Percentiles rank a stretch among this genome's conserved stretches.
phyloP scores from a whole-genome alignment of 2,888 invertebrate species.

The Crepidodera aurea region DNA sequence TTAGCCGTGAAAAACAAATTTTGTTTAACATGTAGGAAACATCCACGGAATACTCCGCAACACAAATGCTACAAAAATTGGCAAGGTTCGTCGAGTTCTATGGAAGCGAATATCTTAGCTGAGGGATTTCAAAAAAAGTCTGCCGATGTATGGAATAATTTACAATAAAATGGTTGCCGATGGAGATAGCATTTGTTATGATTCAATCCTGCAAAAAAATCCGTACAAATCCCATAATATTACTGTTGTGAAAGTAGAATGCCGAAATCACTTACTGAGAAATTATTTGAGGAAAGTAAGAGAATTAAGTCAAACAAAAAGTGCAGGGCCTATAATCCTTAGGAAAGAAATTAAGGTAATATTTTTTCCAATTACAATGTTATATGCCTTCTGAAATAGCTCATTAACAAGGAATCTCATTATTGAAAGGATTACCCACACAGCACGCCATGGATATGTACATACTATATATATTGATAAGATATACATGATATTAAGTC shows the following conservation, averaged over 20 bases:
- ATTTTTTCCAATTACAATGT: no score
- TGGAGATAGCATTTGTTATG: conserved; percentile 7
- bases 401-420: no score
- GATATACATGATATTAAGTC: no score
- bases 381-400: not conserved
- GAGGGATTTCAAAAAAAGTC: conserved; percentile 8
- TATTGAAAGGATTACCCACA: no score
- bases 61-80: conserved; percentile 20
- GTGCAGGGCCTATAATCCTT: conserved; percentile 11
- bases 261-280: conserved; percentile 15
- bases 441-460: no score
- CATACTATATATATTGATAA: no score
- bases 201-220: not conserved
- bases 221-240: conserved; percentile 13
- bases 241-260: conserved; percentile 2
- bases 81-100: not conserved
- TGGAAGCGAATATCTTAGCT: conserved; percentile 8
- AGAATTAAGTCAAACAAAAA: not conserved
- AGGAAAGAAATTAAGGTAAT: conserved; percentile 15
- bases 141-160: conserved; percentile 10
- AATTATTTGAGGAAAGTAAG: conserved; percentile 6
- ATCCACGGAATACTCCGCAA: conserved; percentile 6
- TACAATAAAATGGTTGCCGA: conserved; percentile 15
- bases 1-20: conserved; percentile 18
- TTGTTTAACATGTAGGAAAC: not conserved